Base-by-base conservation (phyloP, 2,888 invertebrate genomes). In the Mesorhabditis belari region DNA sequence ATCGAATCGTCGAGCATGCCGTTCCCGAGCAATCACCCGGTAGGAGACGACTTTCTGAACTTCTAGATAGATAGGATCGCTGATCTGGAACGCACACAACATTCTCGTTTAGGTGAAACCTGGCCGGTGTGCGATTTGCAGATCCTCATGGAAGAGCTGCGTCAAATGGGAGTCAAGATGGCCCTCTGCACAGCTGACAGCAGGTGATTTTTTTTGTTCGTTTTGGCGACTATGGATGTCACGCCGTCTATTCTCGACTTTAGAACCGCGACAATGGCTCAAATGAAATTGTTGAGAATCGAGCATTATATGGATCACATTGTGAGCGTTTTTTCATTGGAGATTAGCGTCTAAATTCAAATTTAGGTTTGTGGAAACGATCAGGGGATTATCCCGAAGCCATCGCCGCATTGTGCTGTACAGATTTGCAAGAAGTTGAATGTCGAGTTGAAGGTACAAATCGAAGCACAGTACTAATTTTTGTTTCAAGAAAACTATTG, bases 361-460 rank as follows among this genome's bases (percentile, higher is more conserved):
- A n/a, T n/a, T n/a, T n/a, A n/a, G n/a, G n/a, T n/a, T n/a, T 84
- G 84, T 66, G 84, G 83, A 4, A 83, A 84, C 70, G 84, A 84
- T 65, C 70, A 73, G 5, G 79, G 78, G 44, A 80, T 80, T 17
- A 65, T 79, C 58, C 83, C 84, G 3, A 84, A 84, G 69, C 84
- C 84, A 9, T 75, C 77, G 25, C 83, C 83, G 3, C 79, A 82
- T 71, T 83, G 83, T 67, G 83, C 83, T 4, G 75, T 80, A 57
- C 69, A 73, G 53, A 79, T 80, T 52, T 80, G 80, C 64, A 71
- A 71, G 29, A 69, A 72, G 25, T 66, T 80, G 19, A 68, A 66
- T 53, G 74, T 79, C 9, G 70, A 75, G 24, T 70, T 65, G 50
- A 68, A 70, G 63, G 78, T 77, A 21, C n/a, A n/a, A n/a, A n/a